Percentiles rank a stretch among this genome's conserved stretches.
Evolutionary conservation across 2,888 invertebrate genomes (phyloP).

Genomic region (Copidosoma aretas): DNA sequence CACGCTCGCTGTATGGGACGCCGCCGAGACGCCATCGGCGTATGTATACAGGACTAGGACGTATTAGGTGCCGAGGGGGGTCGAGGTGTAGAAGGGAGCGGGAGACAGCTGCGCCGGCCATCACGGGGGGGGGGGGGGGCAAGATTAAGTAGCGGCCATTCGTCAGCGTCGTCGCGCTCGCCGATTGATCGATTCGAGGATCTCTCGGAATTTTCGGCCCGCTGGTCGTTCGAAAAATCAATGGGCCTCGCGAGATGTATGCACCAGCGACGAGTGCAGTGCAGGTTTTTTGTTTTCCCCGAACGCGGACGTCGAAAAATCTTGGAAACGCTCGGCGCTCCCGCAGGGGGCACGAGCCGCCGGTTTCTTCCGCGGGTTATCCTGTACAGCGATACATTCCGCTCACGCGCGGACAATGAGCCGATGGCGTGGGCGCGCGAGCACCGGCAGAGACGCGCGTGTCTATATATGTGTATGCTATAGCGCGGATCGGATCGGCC

Average conservation of each 20-base stretch:
- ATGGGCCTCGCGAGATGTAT: too few relatives aligned
- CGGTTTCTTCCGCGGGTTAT: too few relatives aligned
- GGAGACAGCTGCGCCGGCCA: neutral
- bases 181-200: conserved; percentile 32
- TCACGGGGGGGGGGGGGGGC: neutral
- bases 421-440: conserved; percentile 47
- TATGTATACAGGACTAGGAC: conserved; percentile 26
- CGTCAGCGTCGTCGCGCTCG: conserved; percentile 45
- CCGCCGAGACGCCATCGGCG: conserved; percentile 38
- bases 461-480: too few relatives aligned
- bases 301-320: too few relatives aligned
- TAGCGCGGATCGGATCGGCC: too few relatives aligned
- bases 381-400: conserved; percentile 42
- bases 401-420: conserved; percentile 17
- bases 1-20: too few relatives aligned
- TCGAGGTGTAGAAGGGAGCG: too few relatives aligned
- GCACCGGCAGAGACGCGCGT: conserved; percentile 40
- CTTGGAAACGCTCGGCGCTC: too few relatives aligned
- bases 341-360: too few relatives aligned
- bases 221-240: too few relatives aligned
- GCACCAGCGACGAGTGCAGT: too few relatives aligned
- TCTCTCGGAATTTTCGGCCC: neutral
- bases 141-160: conserved; percentile 47
- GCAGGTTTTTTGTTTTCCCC: too few relatives aligned
- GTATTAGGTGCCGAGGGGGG: conserved; percentile 29